These are phyloP conservation scores for Porites cylindrica DNA, from an alignment of 92 coral and sea anemone species.

Conservation along the genomic window DNA sequence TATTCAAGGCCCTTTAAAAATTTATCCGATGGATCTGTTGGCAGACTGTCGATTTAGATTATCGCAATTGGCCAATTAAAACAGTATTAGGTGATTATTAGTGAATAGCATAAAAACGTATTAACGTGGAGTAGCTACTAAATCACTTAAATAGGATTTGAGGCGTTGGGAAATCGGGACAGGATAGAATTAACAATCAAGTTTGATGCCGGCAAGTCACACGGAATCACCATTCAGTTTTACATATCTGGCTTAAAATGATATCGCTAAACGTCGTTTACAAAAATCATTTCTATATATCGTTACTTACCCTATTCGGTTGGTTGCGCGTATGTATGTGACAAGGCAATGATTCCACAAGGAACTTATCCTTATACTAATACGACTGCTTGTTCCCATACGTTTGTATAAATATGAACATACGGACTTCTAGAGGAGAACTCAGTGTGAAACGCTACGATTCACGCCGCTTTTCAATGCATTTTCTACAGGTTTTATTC, in stretches of 20 bases:
- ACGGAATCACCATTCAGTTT: background rate
- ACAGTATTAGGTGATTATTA: slow-evolving; percentile 27
- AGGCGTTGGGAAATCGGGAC: background rate
- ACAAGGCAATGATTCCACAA: background rate
- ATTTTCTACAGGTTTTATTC: slow-evolving; percentile 25
- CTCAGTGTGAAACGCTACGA: slow-evolving; percentile 22
- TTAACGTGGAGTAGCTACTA: slow-evolving; percentile 15
- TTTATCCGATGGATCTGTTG: background rate
- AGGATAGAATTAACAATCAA: background rate
- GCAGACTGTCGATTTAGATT: slow-evolving; percentile 19
- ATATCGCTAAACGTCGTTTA: background rate
- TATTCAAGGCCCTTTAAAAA: background rate
- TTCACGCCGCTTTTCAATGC: slow-evolving; percentile 20
- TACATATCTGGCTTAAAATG: background rate
- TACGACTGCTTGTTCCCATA: background rate
- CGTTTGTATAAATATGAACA: background rate
- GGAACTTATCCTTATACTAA: background rate
- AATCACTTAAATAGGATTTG: slow-evolving; percentile 3
- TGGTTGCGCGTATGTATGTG: background rate
- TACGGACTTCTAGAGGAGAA: background rate
- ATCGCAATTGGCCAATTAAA: slow-evolving; percentile 40
- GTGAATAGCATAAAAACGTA: slow-evolving; percentile 16
- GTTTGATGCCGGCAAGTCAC: background rate
- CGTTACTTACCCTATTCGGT: slow-evolving; percentile 5
- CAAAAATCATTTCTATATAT: background rate